A percentile compares a stretch with the other conserved stretches of the same genome.
phyloP scores from a whole-genome alignment of 2,888 invertebrate genomes.

The Alviniconcha strummeri region DNA sequence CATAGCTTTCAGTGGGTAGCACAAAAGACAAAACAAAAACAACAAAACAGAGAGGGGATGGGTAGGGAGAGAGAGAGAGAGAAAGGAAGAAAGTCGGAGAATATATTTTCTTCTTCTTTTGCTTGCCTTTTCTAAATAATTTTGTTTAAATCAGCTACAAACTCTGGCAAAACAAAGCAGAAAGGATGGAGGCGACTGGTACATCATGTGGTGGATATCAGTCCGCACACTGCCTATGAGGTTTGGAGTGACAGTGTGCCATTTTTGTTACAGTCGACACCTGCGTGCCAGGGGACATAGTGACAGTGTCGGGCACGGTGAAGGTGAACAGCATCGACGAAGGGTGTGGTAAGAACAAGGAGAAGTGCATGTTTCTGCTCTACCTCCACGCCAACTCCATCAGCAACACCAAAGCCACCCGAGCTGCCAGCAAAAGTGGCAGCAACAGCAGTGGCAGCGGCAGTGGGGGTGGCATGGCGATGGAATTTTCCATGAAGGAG shows the following conservation, averaged over 20 bases:
- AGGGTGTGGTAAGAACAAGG: slow-evolving; percentile 69
- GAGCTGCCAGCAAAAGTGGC: slow-evolving; percentile 77
- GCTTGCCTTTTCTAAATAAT: too few relatives aligned
- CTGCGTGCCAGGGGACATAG: slow-evolving; percentile 91
- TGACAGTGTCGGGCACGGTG: slow-evolving; percentile 90
- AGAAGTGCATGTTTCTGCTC: slow-evolving; percentile 76
- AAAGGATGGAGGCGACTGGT: too few relatives aligned
- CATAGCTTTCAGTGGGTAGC: too few relatives aligned
- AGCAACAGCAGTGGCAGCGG: slow-evolving; percentile 41
- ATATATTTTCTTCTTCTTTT: too few relatives aligned
- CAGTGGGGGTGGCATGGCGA: slow-evolving; percentile 73
- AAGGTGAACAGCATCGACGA: slow-evolving; percentile 76
- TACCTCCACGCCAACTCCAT: slow-evolving; percentile 89
- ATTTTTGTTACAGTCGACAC: slow-evolving; percentile 78
- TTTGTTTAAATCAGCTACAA: too few relatives aligned
- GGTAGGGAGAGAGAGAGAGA: too few relatives aligned
- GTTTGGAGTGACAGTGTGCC: not conserved
- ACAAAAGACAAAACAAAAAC: too few relatives aligned
- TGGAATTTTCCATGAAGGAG: slow-evolving; percentile 82
- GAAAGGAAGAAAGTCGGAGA: too few relatives aligned
- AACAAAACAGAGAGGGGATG: too few relatives aligned
- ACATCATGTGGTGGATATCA: too few relatives aligned
- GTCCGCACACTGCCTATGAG: too few relatives aligned
- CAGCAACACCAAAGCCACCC: slow-evolving; percentile 79
- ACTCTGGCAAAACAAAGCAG: too few relatives aligned